A percentile compares a stretch with the other conserved stretches of the same genome.
Conservation (phyloP, 2,797 vertebrate genomes). For the Malurus splendens region DNA sequence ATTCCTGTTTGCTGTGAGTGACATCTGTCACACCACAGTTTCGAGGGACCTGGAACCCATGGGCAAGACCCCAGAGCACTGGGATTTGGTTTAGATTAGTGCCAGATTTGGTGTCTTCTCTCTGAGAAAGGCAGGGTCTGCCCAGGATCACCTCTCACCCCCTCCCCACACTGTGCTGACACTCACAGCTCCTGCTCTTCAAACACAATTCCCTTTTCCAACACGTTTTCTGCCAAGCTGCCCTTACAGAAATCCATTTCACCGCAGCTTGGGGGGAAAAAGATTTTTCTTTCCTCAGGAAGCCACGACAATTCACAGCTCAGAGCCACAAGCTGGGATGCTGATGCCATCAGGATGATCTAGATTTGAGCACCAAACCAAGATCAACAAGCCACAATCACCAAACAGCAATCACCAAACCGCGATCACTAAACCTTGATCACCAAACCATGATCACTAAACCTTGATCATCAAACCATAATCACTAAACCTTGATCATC, state of each 20-base stretch:
- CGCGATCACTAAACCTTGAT: too few species aligned
- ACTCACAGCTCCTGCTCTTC: background rate
- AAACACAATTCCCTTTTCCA: background rate
- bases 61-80: background rate
- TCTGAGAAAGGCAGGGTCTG: background rate
- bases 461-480: too few species aligned
- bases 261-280: background rate
- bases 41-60: background rate
- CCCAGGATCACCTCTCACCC: background rate
- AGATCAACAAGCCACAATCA: too few species aligned
- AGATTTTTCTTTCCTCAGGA: background rate
- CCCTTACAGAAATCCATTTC: background rate
- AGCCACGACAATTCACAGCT: background rate
- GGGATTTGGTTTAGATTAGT: background rate
- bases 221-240: background rate
- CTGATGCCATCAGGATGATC: background rate
- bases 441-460: too few species aligned
- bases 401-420: too few species aligned
- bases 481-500: too few species aligned
- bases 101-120: background rate
- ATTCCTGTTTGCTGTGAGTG: background rate
- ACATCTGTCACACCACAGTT: background rate
- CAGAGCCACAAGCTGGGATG: background rate
- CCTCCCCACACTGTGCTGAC: fast-evolving
- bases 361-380: fast-evolving